Conservation (phyloP, 2,888 invertebrate genomes). For the Drosophila eohydei region DNA sequence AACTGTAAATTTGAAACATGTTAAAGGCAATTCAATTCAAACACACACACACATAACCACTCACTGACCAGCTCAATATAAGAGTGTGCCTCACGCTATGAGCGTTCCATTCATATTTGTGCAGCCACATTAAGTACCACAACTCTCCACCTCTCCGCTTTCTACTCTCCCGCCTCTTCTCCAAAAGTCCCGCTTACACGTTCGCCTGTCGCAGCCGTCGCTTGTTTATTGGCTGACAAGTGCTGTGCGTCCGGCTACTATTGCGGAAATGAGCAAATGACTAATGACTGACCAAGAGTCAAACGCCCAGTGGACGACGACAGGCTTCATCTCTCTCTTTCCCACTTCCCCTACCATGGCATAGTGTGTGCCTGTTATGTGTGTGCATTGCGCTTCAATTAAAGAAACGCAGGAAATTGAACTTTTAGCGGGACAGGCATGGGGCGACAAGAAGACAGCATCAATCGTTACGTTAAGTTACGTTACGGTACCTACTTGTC, state of each 20-base stretch:
- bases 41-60: not conserved
- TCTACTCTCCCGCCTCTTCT: not conserved
- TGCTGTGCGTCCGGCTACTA: conserved; percentile 77
- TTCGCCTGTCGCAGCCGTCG: conserved; percentile 38
- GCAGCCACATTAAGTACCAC: conserved; percentile 1
- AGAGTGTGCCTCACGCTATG: conserved; percentile 24
- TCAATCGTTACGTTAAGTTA: conserved; percentile 46
- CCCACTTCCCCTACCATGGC: not conserved
- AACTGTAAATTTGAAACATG: not conserved
- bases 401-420: conserved; percentile 79
- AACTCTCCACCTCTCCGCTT: not conserved
- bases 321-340: not conserved
- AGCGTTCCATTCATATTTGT: conserved; percentile 53
- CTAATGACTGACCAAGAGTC: conserved; percentile 77
- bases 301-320: conserved; percentile 18
- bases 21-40: not conserved
- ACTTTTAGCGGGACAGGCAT: conserved; percentile 57
- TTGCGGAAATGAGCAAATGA: conserved; percentile 81
- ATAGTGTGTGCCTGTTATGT: conserved; percentile 51
- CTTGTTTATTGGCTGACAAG: conserved; percentile 81
- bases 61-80: conserved; percentile 2
- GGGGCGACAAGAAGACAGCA: conserved; percentile 18
- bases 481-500: conserved; percentile 67
- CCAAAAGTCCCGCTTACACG: not conserved
- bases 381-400: conserved; percentile 76